phyloP scores from a whole-genome alignment of 2,797 vertebrate species.

The Todus mexicanus region DNA sequence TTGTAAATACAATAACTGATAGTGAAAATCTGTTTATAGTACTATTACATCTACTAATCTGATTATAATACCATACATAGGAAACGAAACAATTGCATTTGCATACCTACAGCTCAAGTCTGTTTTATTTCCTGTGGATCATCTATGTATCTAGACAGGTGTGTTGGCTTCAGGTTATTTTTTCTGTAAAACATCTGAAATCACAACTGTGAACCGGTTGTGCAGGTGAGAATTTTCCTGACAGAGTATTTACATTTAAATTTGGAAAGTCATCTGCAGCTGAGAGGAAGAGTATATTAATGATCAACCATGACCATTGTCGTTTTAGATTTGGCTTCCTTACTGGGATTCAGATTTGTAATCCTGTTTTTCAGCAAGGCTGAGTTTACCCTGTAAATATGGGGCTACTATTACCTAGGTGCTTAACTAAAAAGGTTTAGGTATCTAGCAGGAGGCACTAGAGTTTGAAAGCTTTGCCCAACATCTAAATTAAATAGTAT shows the following conservation, averaged over 20 bases:
- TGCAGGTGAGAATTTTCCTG: conserved; percentile 25
- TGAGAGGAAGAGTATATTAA: not conserved
- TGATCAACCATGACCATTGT: not conserved
- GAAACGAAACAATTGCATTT: conserved; percentile 10
- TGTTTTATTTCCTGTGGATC: not conserved
- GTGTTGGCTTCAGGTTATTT: conserved; percentile 37
- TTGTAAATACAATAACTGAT: not conserved
- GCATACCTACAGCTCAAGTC: not conserved
- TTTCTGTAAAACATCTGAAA: conserved; percentile 41
- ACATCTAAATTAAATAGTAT: not conserved
- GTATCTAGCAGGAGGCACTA: not conserved
- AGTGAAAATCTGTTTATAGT: not conserved
- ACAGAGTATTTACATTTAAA: not conserved
- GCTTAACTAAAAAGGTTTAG: not conserved
- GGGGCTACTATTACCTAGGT: not conserved
- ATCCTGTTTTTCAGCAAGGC: not conserved
- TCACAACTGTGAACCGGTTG: not conserved
- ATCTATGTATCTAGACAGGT: conserved; percentile 26
- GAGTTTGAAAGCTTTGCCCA: not conserved
- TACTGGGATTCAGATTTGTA: not conserved
- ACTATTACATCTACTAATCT: not conserved
- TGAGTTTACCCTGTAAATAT: not conserved
- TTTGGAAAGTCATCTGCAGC: not conserved
- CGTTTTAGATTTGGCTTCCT: not conserved
- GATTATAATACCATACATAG: not conserved